Conservation (phyloP, 1,140 invertebrate species). For the Ooceraea biroi region DNA sequence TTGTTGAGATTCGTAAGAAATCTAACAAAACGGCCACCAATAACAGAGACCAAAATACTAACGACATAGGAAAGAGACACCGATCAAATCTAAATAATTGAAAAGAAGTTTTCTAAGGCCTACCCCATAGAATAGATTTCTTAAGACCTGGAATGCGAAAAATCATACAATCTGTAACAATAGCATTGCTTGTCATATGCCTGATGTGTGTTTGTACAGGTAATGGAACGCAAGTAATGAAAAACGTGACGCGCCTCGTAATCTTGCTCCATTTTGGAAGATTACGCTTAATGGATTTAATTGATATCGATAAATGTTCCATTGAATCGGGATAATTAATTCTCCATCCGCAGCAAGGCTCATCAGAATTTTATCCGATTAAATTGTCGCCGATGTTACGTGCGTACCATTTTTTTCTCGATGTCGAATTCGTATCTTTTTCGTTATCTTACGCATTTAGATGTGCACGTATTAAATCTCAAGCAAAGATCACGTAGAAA, state of each 20-base stretch:
- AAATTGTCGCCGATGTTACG: not conserved
- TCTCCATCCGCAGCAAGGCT: not conserved
- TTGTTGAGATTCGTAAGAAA: conserved; percentile 26
- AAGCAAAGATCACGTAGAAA: not conserved
- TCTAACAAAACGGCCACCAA: conserved; percentile 3
- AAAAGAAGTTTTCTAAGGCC: conserved; percentile 70
- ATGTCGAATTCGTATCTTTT: not conserved
- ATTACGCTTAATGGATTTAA: conserved; percentile 40
- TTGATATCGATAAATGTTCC: conserved; percentile 34
- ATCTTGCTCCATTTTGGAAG: not conserved
- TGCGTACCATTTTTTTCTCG: not conserved
- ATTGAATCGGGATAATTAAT: conserved; percentile 46
- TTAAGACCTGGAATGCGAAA: conserved; percentile 84
- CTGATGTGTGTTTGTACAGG: conserved; percentile 42
- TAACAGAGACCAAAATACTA: not conserved
- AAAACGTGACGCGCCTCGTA: not conserved
- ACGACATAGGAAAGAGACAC: conserved; percentile 48
- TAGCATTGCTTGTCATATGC: conserved; percentile 65
- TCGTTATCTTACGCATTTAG: conserved; percentile 3
- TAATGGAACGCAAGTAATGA: not conserved
- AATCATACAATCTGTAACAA: conserved; percentile 80
- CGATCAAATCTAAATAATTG: conserved; percentile 59
- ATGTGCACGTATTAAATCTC: not conserved
- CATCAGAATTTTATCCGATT: conserved; percentile 17
- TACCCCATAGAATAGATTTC: conserved; percentile 83